phyloP scores from a whole-genome alignment of 2,113 vertebrate species.

The Tinamus guttatus region DNA sequence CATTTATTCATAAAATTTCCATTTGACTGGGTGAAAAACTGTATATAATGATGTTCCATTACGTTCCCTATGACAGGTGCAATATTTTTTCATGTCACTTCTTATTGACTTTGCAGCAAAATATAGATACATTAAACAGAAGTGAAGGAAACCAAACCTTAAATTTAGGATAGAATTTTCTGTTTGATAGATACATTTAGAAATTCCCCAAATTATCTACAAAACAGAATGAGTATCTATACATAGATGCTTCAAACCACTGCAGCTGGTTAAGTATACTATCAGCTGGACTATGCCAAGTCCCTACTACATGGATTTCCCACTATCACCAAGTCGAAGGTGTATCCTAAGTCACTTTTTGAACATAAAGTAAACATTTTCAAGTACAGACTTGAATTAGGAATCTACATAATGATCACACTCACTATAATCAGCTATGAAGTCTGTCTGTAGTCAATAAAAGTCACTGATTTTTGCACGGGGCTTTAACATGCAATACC shows the following conservation, averaged over 20 bases:
- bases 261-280: neutral
- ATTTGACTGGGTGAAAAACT: constrained; percentile 21
- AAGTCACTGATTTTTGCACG: neutral
- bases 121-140: neutral
- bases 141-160: neutral
- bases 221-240: neutral
- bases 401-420: neutral
- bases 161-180: constrained; percentile 5
- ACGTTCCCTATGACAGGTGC: neutral
- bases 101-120: constrained; percentile 36
- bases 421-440: neutral
- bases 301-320: neutral
- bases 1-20: constrained; percentile 16
- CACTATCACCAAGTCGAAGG: neutral
- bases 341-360: neutral
- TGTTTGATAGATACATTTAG: neutral
- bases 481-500: neutral
- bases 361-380: neutral
- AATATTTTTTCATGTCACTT: constrained; percentile 27
- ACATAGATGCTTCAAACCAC: neutral
- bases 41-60: constrained; percentile 12
- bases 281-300: neutral
- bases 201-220: neutral
- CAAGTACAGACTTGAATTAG: neutral
- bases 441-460: neutral